phyloP scores from a whole-genome alignment of 2,113 vertebrate genomes.

The Nothocercus julius region DNA sequence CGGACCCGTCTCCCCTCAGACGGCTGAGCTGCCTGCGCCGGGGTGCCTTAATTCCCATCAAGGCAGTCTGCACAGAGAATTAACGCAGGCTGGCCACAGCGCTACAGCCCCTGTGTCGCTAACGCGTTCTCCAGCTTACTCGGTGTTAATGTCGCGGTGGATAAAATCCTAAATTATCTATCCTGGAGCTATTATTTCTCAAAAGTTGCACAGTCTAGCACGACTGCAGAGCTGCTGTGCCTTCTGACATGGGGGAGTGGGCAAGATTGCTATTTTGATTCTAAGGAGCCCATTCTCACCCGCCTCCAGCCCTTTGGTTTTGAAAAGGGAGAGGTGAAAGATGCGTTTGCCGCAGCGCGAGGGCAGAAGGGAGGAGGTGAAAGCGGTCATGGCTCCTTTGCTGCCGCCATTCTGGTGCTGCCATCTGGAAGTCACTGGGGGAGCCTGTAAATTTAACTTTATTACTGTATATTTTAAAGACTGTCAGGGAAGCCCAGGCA shows the following conservation, averaged over 20 bases:
- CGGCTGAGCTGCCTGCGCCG: background rate
- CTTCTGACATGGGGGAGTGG: background rate
- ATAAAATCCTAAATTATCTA: background rate
- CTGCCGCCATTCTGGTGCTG: background rate
- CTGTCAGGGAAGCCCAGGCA: conserved; percentile 32
- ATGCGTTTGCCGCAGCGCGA: background rate
- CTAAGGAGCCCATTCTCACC: background rate
- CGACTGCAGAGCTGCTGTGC: background rate
- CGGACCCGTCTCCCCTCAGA: background rate
- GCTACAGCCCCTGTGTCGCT: background rate
- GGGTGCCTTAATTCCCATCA: background rate
- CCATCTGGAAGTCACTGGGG: conserved; percentile 48
- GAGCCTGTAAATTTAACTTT: conserved; percentile 64
- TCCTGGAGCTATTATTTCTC: background rate
- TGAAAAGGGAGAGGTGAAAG: background rate
- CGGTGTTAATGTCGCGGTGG: background rate
- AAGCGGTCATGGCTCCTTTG: background rate
- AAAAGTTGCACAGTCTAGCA: background rate
- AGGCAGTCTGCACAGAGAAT: background rate
- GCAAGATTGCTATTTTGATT: background rate
- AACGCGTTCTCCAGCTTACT: background rate
- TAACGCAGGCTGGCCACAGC: background rate
- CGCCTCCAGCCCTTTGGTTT: background rate
- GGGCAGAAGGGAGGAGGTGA: background rate
- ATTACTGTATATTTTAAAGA: conserved; percentile 68